These are phyloP conservation scores for Sinosuthora webbiana DNA, from an alignment of 2,113 vertebrate genomes.

Conservation along the genomic window DNA sequence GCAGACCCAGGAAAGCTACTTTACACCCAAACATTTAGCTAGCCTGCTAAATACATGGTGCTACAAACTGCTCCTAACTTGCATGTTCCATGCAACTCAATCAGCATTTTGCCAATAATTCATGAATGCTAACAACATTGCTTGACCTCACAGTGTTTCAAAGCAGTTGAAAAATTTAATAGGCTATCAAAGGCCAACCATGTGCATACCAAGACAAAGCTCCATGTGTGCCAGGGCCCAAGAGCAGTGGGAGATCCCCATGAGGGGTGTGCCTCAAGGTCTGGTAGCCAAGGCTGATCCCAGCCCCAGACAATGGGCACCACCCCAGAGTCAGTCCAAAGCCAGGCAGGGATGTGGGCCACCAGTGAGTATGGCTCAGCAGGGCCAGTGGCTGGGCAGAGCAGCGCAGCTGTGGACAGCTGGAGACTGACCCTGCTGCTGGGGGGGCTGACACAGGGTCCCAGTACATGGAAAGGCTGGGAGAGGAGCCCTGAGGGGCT, in stretches of 20 bases:
- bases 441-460: not conserved
- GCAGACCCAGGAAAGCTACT: not conserved
- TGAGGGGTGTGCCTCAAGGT: fast-evolving
- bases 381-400: fast-evolving
- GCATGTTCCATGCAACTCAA: not conserved
- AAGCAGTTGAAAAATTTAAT: not conserved
- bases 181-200: not conserved
- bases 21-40: not conserved
- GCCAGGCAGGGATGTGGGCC: not conserved
- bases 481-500: not conserved
- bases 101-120: not conserved
- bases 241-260: not conserved
- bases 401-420: not conserved
- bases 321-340: not conserved
- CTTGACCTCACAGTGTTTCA: not conserved
- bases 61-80: not conserved
- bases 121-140: not conserved
- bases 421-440: not conserved
- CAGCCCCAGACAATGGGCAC: not conserved
- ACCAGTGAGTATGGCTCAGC: not conserved
- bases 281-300: not conserved
- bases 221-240: not conserved
- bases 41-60: not conserved
- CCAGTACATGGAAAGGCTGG: not conserved
- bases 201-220: not conserved